A percentile compares a stretch with the other conserved stretches of the same genome.
Evolutionary conservation across 2,888 invertebrate species (phyloP).

Genomic region (Abrostola triplasia): DNA sequence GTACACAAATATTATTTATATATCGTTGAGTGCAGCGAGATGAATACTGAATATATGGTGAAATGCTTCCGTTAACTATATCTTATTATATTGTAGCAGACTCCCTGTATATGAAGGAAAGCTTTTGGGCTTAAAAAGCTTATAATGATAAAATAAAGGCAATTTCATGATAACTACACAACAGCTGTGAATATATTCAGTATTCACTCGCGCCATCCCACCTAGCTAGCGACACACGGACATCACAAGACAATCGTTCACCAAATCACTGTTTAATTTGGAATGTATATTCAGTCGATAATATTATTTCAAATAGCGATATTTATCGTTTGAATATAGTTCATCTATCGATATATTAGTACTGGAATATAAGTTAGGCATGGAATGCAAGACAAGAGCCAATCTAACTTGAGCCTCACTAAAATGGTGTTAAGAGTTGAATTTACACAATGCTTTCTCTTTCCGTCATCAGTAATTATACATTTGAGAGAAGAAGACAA

Average conservation of each 20-base stretch:
- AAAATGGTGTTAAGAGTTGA: too few relatives aligned
- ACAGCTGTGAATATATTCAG: conserved; percentile 30
- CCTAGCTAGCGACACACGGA: conserved; percentile 53
- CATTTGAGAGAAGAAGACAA: too few relatives aligned
- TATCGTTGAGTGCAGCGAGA: conserved; percentile 14
- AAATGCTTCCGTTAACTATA: conserved; percentile 8
- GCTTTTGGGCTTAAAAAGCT: conserved; percentile 15
- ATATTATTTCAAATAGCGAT: conserved; percentile 25
- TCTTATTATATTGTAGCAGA: conserved; percentile 16
- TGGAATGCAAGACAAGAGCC: not conserved
- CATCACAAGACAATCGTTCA: conserved; percentile 53
- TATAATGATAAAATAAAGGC: conserved; percentile 8
- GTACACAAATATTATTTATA: conserved; percentile 59
- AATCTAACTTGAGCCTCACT: not conserved
- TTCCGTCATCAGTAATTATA: too few relatives aligned
- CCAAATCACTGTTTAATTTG: conserved; percentile 46
- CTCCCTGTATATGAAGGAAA: conserved; percentile 37
- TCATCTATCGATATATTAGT: not conserved
- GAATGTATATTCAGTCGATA: conserved; percentile 58
- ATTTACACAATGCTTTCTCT: too few relatives aligned
- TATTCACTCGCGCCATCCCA: conserved; percentile 40
- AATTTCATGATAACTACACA: conserved; percentile 9
- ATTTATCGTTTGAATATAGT: conserved; percentile 5
- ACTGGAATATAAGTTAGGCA: not conserved
- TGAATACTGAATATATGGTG: conserved; percentile 37